Conservation (phyloP, 2,797 vertebrate genomes). For the Iguana delicatissima region DNA sequence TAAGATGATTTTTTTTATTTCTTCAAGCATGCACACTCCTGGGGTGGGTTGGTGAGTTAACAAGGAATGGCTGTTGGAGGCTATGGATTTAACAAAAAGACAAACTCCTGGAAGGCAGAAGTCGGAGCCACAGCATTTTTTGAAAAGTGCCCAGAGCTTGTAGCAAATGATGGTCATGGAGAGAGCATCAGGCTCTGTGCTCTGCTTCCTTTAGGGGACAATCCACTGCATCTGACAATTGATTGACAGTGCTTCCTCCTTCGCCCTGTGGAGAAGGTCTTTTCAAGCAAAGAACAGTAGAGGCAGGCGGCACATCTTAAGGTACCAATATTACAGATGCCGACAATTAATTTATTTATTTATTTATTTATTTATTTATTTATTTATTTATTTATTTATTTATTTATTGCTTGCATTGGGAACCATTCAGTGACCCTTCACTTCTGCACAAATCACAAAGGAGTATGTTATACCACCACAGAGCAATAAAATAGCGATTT, state of each 20-base stretch:
- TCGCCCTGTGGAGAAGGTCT: not conserved
- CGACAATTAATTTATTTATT: not conserved
- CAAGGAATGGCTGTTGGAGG: slow-evolving; percentile 15
- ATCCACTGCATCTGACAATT: slow-evolving; percentile 25
- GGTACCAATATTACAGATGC: not conserved
- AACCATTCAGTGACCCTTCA: too few species aligned
- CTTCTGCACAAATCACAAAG: too few species aligned
- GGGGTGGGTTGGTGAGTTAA: not conserved
- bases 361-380: not conserved
- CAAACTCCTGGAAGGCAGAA: not conserved
- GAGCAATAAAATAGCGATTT: too few species aligned
- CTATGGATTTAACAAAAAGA: not conserved
- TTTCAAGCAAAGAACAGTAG: slow-evolving; percentile 5
- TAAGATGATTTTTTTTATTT: slow-evolving; percentile 10
- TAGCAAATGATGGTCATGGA: slow-evolving; percentile 21
- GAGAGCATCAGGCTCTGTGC: not conserved
- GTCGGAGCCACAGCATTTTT: slow-evolving; percentile 3
- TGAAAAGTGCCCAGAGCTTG: slow-evolving; percentile 3
- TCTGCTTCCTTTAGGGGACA: slow-evolving; percentile 31
- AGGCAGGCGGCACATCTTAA: not conserved
- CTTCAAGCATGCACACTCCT: not conserved
- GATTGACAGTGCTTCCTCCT: slow-evolving; percentile 35
- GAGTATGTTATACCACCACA: too few species aligned
- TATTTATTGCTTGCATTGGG: not conserved
- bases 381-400: not conserved